Percentiles rank a stretch among this genome's conserved stretches.
Evolutionary conservation across 2,797 vertebrate species (phyloP).

Genomic region (Triplophysa bombifrons): DNA sequence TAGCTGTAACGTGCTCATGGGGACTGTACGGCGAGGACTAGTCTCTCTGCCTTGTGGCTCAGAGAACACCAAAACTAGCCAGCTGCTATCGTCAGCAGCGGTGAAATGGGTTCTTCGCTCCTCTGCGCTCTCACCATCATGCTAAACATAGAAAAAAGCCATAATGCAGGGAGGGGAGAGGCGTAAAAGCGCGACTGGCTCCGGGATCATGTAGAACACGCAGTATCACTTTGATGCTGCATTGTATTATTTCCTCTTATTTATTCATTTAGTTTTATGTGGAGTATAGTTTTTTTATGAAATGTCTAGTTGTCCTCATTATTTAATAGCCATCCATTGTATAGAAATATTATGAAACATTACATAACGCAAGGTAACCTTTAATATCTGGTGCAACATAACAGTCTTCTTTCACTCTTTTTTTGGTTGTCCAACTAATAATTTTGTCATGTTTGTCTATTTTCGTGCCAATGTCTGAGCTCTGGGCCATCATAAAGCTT

Average conservation of each 20-base stretch:
- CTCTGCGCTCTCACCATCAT: conserved; percentile 25
- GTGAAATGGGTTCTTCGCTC: conserved; percentile 21
- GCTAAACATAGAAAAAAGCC: conserved; percentile 33
- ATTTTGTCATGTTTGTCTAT: no score
- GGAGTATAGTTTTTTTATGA: no score
- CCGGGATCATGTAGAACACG: conserved; percentile 54
- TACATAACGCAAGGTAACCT: no score
- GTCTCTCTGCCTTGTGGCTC: conserved; percentile 29
- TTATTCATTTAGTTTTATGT: no score
- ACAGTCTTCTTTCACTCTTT: neutral
- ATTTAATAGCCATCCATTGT: no score
- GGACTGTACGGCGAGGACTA: conserved; percentile 2
- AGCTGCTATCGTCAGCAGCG: conserved; percentile 29
- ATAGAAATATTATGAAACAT: no score
- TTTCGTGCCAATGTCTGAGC: neutral
- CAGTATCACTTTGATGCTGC: conserved; percentile 50
- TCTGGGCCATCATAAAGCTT: neutral
- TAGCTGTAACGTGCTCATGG: conserved; percentile 6
- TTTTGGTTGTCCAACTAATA: neutral
- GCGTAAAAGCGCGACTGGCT: conserved; percentile 14
- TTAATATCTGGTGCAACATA: no score
- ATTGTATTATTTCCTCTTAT: neutral
- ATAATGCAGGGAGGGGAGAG: conserved; percentile 22
- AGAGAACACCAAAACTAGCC: conserved; percentile 42
- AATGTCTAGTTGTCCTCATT: no score